These are phyloP conservation scores for Dolichotis patagonum DNA, from an alignment of 2,113 vertebrate genomes.

Conservation along the genomic window DNA sequence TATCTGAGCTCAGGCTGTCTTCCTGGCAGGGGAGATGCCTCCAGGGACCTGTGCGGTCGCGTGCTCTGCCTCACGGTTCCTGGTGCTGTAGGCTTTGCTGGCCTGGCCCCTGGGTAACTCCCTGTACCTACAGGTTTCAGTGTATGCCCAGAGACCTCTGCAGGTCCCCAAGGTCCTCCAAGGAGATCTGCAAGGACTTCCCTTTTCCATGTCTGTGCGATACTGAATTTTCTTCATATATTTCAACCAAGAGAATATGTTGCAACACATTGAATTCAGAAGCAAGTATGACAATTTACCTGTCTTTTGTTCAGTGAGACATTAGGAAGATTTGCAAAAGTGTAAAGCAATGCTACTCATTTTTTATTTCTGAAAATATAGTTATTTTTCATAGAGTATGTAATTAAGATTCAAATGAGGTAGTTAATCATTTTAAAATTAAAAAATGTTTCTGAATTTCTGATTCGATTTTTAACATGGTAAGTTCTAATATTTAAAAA, in stretches of 20 bases:
- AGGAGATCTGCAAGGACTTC: neutral
- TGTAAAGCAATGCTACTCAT: neutral
- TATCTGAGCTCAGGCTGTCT: neutral
- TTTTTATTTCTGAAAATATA: neutral
- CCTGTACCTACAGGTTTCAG: neutral
- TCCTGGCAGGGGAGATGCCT: fast-evolving
- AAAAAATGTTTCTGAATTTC: neutral
- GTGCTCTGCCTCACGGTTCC: neutral
- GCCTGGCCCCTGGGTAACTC: neutral
- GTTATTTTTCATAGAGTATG: conserved; percentile 26
- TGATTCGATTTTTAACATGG: neutral
- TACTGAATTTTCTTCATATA: neutral
- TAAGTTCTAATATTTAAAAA: neutral
- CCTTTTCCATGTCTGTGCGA: neutral
- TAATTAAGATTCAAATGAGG: neutral
- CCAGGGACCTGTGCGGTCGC: neutral
- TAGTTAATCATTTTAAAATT: neutral
- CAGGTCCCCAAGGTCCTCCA: neutral
- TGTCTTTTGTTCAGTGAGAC: neutral
- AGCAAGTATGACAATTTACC: neutral
- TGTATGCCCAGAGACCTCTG: neutral
- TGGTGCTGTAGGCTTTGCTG: neutral
- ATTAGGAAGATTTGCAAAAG: neutral
- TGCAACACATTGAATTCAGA: neutral
- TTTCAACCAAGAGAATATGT: neutral